phyloP scores from a whole-genome alignment of 1,140 invertebrate species.

The Phymastichus coffea region DNA sequence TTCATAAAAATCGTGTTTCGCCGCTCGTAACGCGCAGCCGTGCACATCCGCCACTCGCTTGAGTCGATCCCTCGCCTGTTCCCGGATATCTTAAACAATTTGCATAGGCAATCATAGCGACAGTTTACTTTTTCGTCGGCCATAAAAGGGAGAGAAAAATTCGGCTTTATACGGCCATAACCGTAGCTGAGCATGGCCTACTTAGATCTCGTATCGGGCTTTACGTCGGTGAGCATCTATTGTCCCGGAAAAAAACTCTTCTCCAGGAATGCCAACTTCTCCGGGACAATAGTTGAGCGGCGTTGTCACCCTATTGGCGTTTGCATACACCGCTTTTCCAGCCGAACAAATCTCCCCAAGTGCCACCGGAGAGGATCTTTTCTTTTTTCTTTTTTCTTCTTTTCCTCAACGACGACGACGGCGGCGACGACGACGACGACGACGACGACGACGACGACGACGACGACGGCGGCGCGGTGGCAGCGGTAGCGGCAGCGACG shows the following conservation, averaged over 20 bases:
- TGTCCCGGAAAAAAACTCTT: conserved; percentile 19
- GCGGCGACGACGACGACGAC: too few species aligned
- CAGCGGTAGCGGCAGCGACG: too few species aligned
- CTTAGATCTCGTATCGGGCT: conserved; percentile 57
- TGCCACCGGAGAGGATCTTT: conserved; percentile 5
- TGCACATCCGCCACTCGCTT: background rate
- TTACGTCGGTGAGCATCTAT: conserved; percentile 31
- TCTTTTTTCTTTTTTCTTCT: background rate
- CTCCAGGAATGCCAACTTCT: too few species aligned
- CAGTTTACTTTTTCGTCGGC: conserved; percentile 54
- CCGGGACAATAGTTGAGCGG: conserved; percentile 46
- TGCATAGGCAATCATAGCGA: conserved; percentile 58
- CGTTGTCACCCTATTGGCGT: conserved; percentile 57
- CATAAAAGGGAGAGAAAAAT: conserved; percentile 43
- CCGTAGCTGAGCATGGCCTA: conserved; percentile 56
- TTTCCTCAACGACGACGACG: background rate
- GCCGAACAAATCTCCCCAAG: conserved; percentile 52
- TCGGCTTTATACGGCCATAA: conserved; percentile 55
- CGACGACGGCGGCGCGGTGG: too few species aligned
- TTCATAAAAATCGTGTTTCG: conserved; percentile 6
- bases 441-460: too few species aligned
- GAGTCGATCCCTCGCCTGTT: too few species aligned
- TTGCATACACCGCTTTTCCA: conserved; percentile 58
- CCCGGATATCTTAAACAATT: conserved; percentile 60
- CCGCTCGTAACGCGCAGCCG: background rate